These are phyloP conservation scores for Trimorus sp. DNA, from an alignment of 2,888 invertebrate species.

Conservation along the genomic window DNA sequence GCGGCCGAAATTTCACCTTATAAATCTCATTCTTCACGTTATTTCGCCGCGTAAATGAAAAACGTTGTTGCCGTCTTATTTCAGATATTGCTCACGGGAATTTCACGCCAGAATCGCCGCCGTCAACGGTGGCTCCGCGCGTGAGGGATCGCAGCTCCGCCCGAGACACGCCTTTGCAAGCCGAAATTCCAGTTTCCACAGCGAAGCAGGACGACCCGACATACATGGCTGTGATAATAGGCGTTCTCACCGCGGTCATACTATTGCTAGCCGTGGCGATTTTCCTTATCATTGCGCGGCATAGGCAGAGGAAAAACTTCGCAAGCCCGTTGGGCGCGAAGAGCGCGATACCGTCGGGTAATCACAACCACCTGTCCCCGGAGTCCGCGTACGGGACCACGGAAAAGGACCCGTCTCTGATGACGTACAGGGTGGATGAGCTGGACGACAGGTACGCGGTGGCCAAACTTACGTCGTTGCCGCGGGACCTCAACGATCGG, in stretches of 20 bases:
- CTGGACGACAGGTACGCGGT: conserved; percentile 83
- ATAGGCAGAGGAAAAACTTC: conserved; percentile 82
- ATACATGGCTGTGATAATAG: conserved; percentile 84
- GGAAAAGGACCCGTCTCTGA: conserved; percentile 83
- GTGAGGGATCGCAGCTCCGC: conserved; percentile 76
- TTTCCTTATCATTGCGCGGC: conserved; percentile 83
- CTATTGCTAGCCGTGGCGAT: conserved; percentile 84
- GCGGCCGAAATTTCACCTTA: conserved; percentile 51
- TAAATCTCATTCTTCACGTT: conserved; percentile 58
- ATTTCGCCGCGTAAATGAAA: conserved; percentile 54
- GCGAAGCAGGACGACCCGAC: conserved; percentile 83
- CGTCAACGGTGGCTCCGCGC: conserved; percentile 79
- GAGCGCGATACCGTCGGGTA: conserved; percentile 80
- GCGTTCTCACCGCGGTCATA: conserved; percentile 84
- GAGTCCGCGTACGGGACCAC: conserved; percentile 83
- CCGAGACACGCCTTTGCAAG: conserved; percentile 72
- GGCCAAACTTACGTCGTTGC: conserved; percentile 78
- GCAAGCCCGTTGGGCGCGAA: conserved; percentile 82
- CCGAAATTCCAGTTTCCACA: conserved; percentile 80
- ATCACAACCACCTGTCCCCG: conserved; percentile 82
- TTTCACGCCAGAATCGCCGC: conserved; percentile 83
- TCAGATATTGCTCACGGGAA: conserved; percentile 84
- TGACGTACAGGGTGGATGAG: conserved; percentile 84
- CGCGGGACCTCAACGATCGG: conserved; percentile 80
- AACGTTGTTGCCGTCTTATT: conserved; percentile 56